Conservation (phyloP, 1,140 invertebrate genomes). For the Macrocentrus cingulum region DNA sequence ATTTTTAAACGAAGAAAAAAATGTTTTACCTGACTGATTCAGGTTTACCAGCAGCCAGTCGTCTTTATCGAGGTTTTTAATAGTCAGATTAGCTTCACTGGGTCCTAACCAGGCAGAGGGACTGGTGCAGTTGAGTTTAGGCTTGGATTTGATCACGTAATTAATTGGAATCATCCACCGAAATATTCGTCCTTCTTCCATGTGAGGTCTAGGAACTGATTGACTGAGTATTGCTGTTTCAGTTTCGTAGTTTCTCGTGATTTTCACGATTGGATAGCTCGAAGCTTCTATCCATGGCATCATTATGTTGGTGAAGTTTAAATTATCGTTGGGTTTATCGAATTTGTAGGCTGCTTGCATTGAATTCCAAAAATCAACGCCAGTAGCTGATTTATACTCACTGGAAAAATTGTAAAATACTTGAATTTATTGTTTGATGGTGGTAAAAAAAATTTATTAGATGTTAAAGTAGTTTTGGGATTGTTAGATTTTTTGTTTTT, state of each 20-base stretch:
- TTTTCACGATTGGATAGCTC: slow-evolving; percentile 68
- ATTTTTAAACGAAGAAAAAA: no score
- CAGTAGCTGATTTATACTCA: slow-evolving; percentile 61
- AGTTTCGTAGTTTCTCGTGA: slow-evolving; percentile 54
- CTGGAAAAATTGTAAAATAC: slow-evolving; percentile 40
- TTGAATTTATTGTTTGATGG: no score
- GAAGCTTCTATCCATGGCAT: slow-evolving; percentile 72
- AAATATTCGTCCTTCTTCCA: no score
- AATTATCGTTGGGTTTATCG: slow-evolving; percentile 42
- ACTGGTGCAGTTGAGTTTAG: slow-evolving; percentile 45
- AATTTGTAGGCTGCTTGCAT: slow-evolving; percentile 62
- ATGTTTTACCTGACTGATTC: slow-evolving; percentile 10
- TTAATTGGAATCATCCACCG: slow-evolving; percentile 63
- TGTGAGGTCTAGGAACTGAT: no score
- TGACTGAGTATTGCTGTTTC: slow-evolving; percentile 54
- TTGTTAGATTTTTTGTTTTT: background rate
- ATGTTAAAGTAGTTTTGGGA: background rate
- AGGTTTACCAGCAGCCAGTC: slow-evolving; percentile 51
- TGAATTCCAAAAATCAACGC: slow-evolving; percentile 70
- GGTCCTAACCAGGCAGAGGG: slow-evolving; percentile 50
- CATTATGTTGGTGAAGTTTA: slow-evolving; percentile 58
- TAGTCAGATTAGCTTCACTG: slow-evolving; percentile 31
- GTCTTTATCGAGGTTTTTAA: slow-evolving; percentile 21
- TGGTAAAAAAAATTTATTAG: no score
- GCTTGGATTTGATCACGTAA: slow-evolving; percentile 45